Evolutionary conservation across 2,113 vertebrate genomes (phyloP), one percentile per base, ranked within the genome.

Genomic region (Engraulis encrasicolus): DNA sequence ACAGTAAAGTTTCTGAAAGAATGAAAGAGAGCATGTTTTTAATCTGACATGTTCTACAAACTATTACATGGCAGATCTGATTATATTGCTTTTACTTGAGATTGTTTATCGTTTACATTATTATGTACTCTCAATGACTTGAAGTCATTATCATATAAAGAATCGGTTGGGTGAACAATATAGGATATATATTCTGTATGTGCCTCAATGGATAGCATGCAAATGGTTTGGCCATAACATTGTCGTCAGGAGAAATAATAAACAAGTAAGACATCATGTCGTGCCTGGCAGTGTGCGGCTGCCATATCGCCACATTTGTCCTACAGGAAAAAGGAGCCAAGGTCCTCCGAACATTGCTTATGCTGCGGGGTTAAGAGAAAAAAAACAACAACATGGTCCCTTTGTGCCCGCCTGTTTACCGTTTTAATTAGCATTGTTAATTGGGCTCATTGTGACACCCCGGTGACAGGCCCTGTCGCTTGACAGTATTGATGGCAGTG

Each of bases 361-460:
- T 91, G 88, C 91, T 91, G 89, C 85, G 87, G 89, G 89, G 90
- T 74, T 74, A 88, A 83, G 82, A 66, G 82, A 77, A 83, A 89
- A n/a, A n/a, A n/a, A n/a, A n/a, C n/a, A n/a, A 91, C 87, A 86
- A 90, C 87, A 90, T 82, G 90, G 86, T 85, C 90, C 90, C 88
- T 92, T 93, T 94, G 90, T 92, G 92, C 90, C 88, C 90, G 88
- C 95, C 95, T 96, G 92, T 96, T 96, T 94, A 91, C 94, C 94
- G 95, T 94, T 94, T 96, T 98, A 97, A 99, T 98, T 98, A 98
- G 95, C 96, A 96, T 96, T 96, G 96, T 96, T 98, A 98, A 98
- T 98, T 97, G 95, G n/a, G 96, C 91, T 96, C 94, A 95, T 96
- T 95, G 61, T 98, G 96, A 97, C 97, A 96, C 94, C 91, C 92